phyloP scores from a whole-genome alignment of 2,113 vertebrate species.

The Melospiza georgiana region DNA sequence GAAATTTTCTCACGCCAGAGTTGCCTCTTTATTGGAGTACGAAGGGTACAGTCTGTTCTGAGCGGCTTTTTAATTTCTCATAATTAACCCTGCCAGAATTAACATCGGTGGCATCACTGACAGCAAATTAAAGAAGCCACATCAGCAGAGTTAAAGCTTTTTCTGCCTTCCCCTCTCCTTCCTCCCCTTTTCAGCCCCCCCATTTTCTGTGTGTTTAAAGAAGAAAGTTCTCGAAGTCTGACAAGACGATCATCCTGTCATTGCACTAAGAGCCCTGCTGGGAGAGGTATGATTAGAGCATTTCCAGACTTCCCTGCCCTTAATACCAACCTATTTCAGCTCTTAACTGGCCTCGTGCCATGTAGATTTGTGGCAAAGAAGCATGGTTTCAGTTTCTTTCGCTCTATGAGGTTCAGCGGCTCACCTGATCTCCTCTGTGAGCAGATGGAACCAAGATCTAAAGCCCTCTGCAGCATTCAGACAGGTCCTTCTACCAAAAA shows the following conservation, averaged over 20 bases:
- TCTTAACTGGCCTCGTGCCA: constrained; percentile 34
- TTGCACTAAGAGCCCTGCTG: constrained; percentile 24
- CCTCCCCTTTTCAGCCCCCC: neutral
- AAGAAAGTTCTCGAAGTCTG: constrained; percentile 60
- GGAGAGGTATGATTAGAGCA: constrained; percentile 47
- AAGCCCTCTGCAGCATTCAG: constrained; percentile 1
- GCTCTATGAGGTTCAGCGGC: neutral
- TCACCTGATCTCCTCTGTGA: constrained; percentile 24
- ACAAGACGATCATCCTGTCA: constrained; percentile 60
- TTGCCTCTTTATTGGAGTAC: constrained; percentile 68
- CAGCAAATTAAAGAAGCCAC: constrained; percentile 66
- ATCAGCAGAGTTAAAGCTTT: constrained; percentile 46
- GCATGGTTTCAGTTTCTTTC: constrained; percentile 51
- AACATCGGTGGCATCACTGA: constrained; percentile 65
- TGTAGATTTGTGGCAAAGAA: constrained; percentile 44
- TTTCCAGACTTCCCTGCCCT: constrained; percentile 35
- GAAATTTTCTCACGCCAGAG: constrained; percentile 70
- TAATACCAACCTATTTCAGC: constrained; percentile 39
- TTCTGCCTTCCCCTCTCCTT: neutral
- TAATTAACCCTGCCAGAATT: constrained; percentile 79
- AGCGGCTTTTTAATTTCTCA: constrained; percentile 75
- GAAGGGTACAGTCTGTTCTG: constrained; percentile 76
- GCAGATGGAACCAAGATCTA: constrained; percentile 34
- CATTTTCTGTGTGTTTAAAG: constrained; percentile 23
- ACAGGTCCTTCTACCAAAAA: constrained; percentile 1